Percentiles rank a stretch among this genome's conserved stretches.
Conservation (phyloP, 2,797 vertebrate genomes). For the Propithecus deckenii region DNA sequence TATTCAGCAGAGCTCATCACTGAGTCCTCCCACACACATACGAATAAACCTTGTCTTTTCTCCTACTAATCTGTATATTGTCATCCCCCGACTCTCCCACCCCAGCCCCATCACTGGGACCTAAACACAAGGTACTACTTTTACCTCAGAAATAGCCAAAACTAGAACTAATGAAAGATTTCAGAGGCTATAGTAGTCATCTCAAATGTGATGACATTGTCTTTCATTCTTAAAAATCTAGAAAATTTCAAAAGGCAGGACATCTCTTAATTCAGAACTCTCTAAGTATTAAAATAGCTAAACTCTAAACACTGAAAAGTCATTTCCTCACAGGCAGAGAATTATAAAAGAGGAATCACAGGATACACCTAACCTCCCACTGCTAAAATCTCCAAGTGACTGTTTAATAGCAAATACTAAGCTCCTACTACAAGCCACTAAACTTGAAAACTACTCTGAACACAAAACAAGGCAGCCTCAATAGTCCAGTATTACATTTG, state of each 20-base stretch:
- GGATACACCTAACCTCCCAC: not conserved
- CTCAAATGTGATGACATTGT: not conserved
- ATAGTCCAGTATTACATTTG: not conserved
- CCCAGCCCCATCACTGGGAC: not conserved
- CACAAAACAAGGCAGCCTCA: slow-evolving; percentile 23
- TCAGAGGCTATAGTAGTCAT: not conserved
- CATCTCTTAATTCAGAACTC: slow-evolving; percentile 13
- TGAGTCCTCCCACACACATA: not conserved
- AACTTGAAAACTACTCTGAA: slow-evolving; percentile 35
- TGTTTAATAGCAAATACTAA: slow-evolving; percentile 43
- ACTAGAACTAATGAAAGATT: slow-evolving; percentile 2
- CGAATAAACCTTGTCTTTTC: not conserved
- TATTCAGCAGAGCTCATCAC: not conserved
- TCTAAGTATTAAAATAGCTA: slow-evolving; percentile 26
- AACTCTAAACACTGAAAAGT: not conserved
- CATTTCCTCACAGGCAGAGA: not conserved
- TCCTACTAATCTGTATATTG: not conserved
- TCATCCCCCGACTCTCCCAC: not conserved
- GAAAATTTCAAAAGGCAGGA: slow-evolving; percentile 30
- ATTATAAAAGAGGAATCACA: not conserved
- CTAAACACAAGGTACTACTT: not conserved
- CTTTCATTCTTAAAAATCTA: slow-evolving; percentile 48
- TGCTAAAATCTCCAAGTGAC: slow-evolving; percentile 18
- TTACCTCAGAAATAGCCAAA: not conserved
- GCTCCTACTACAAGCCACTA: slow-evolving; percentile 38